These are phyloP conservation scores for Danionella cerebrum DNA, from an alignment of 2,113 vertebrate species.

Conservation along the genomic window DNA sequence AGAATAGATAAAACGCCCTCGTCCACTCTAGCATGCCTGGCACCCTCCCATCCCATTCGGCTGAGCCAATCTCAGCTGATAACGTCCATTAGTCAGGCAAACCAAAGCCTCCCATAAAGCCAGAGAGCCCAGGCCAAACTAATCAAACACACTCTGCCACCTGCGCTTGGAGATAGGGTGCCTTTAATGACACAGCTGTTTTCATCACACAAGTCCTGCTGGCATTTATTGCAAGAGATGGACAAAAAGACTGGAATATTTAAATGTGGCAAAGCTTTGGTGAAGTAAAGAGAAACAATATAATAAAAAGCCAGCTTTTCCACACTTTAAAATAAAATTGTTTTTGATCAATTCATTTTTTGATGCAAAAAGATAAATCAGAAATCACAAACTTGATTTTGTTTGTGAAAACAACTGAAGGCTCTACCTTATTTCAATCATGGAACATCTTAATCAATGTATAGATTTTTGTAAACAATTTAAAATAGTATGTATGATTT, in stretches of 20 bases:
- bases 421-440: too few relatives aligned
- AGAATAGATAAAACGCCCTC: conserved; percentile 28
- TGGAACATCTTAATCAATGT: too few relatives aligned
- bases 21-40: conserved; percentile 8
- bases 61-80: conserved; percentile 40
- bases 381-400: too few relatives aligned
- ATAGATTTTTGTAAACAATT: too few relatives aligned
- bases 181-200: conserved; percentile 36
- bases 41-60: conserved; percentile 22
- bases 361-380: too few relatives aligned
- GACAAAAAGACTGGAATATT: not conserved
- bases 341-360: too few relatives aligned
- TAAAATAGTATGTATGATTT: too few relatives aligned
- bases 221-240: not conserved
- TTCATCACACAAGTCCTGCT: conserved; percentile 10
- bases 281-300: not conserved
- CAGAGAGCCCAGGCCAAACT: conserved; percentile 40
- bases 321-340: too few relatives aligned
- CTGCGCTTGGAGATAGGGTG: conserved; percentile 59
- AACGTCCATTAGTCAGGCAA: conserved; percentile 53
- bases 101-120: conserved; percentile 62
- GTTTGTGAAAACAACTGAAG: too few relatives aligned
- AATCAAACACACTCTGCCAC: conserved; percentile 55
- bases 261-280: not conserved
- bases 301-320: too few relatives aligned